A percentile compares a stretch with the other conserved stretches of the same genome.
These are phyloP conservation scores for Natrix natrix DNA, from an alignment of 2,797 vertebrate species.

Conservation along the genomic window DNA sequence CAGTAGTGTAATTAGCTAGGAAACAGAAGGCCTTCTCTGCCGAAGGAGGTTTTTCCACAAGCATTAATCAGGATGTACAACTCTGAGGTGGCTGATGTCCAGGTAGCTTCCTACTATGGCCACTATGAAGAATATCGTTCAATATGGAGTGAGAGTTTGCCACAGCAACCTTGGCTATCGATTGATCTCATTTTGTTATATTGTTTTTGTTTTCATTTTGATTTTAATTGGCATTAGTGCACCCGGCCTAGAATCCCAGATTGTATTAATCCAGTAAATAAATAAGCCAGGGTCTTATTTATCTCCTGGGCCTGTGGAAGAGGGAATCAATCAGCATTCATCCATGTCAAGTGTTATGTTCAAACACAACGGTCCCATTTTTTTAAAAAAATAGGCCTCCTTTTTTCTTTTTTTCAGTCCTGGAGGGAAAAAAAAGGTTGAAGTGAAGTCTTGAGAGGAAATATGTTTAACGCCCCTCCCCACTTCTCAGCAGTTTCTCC, in stretches of 20 bases:
- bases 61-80: neutral
- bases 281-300: neutral
- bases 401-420: neutral
- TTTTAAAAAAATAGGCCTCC: neutral
- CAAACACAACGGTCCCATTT: neutral
- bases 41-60: neutral
- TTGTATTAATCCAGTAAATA: neutral
- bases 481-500: neutral
- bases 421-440: neutral
- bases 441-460: neutral
- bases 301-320: neutral
- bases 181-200: neutral
- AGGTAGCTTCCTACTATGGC: neutral
- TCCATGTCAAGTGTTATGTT: neutral
- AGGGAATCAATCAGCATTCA: neutral
- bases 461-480: neutral
- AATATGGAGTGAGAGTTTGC: neutral
- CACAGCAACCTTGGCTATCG: neutral
- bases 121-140: neutral
- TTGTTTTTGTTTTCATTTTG: neutral
- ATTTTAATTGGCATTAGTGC: neutral
- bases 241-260: neutral
- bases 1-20: neutral
- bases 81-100: neutral
- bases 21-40: neutral